Evolutionary conservation across 2,888 invertebrate species (phyloP), one percentile per base, ranked within the genome.

Genomic region (Hartigia nigra): DNA sequence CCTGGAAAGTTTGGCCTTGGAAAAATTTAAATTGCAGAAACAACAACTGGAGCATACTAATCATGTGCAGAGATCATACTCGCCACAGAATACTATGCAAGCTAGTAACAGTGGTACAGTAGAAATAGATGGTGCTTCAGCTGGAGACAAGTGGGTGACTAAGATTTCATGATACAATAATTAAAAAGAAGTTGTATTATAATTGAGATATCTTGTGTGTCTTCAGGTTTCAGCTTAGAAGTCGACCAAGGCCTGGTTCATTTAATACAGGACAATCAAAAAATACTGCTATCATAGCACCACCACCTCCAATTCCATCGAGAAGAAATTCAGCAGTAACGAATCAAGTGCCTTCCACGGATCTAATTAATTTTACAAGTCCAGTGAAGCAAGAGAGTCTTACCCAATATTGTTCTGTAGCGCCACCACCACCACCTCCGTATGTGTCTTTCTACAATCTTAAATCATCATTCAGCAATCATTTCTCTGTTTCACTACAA

Each of bases 1-100:
- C 92, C 93, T 97, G 89, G 97, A 97, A 92, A 96, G 96, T 88
- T 93, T 97, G 84, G 97, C 97, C 70, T 92, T 97, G 84, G 97
- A 97, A 89, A 95, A 96, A 90, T 97, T 96, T 91, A 94, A 95
- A 85, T 94, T 96, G 82, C 95, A 95, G 91, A 96, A 95, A 91
- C 93, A 94, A 80, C 90, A 88, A 77, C 85, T 86, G 32, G 88
- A 90, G 12, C 87, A 85, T 80, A 84, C 81, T 12, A 87, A 81
- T 80, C 84, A 84, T 80, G 83, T 80, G n/a, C 86, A 82, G 34
- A 81, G 85, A 75, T 76, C 82, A 12, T 84, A 79, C 77, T 31
- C 77, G 31, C 11, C 82, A 14, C 86, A 85, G 78, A 82, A 80
- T 70, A 81, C 84, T 76, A 77, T 81, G 35, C 81, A 84, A 80